These are phyloP conservation scores for Catamblyrhynchus diadema DNA, from an alignment of 2,797 vertebrate genomes.

Conservation along the genomic window DNA sequence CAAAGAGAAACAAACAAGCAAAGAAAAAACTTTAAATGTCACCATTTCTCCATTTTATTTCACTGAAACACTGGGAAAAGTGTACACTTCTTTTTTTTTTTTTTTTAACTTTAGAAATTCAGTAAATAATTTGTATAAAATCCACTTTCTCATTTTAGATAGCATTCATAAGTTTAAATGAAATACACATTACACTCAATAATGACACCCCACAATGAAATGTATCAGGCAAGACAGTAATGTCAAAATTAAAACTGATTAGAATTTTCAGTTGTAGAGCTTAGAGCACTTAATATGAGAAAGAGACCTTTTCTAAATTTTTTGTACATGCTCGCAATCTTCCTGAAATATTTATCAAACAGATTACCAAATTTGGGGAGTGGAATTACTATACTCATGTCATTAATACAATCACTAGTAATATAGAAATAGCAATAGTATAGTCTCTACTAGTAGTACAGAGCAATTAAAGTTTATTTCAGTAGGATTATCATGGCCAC, in stretches of 20 bases:
- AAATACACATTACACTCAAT: background rate
- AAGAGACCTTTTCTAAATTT: background rate
- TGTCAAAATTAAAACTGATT: background rate
- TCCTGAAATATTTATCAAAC: background rate
- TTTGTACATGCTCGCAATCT: background rate
- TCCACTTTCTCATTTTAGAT: background rate
- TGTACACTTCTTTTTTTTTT: background rate
- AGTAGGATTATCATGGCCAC: background rate
- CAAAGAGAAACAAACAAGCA: fast-evolving
- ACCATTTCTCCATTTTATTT: background rate
- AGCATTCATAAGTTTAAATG: background rate
- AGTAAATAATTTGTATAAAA: background rate
- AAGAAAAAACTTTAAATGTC: background rate
- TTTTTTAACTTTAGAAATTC: background rate
- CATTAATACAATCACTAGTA: background rate
- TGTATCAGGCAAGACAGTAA: background rate
- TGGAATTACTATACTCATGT: background rate
- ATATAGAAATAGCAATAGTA: background rate
- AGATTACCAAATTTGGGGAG: background rate
- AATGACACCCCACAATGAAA: background rate
- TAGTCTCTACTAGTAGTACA: background rate
- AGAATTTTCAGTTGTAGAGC: background rate
- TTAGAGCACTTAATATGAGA: background rate
- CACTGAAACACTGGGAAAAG: background rate
- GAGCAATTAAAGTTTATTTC: background rate